Evolutionary conservation across 2,888 invertebrate species (phyloP).

Genomic region (Macaria liturata): DNA sequence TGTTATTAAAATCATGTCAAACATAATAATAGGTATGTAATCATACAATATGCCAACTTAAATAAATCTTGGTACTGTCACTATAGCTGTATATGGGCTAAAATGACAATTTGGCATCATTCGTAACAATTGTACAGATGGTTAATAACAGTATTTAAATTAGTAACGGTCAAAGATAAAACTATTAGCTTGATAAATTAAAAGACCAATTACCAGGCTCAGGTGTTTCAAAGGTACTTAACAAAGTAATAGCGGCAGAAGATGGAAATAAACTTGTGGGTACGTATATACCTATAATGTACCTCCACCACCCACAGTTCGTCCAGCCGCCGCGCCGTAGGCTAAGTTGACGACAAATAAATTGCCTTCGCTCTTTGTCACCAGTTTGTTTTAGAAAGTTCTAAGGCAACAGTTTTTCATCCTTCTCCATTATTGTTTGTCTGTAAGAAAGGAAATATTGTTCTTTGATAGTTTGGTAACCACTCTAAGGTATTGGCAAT

Average conservation of each 20-base stretch:
- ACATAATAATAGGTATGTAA: too few species aligned
- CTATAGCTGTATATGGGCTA: too few species aligned
- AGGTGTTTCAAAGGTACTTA: not conserved
- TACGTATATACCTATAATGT: slow-evolving; percentile 3
- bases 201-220: too few species aligned
- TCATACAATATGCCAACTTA: too few species aligned
- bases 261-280: slow-evolving; percentile 4
- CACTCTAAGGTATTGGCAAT: slow-evolving; percentile 50
- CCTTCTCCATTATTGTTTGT: slow-evolving; percentile 49
- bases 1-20: too few species aligned
- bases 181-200: too few species aligned
- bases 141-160: too few species aligned
- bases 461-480: slow-evolving; percentile 50
- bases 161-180: too few species aligned
- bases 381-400: slow-evolving; percentile 47
- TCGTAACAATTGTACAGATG: too few species aligned
- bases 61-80: too few species aligned
- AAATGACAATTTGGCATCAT: too few species aligned
- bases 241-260: slow-evolving; percentile 2
- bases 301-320: slow-evolving; percentile 19
- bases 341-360: slow-evolving; percentile 61
- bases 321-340: too few species aligned
- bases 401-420: slow-evolving; percentile 43
- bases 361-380: slow-evolving; percentile 54
- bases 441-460: slow-evolving; percentile 48